Conservation (phyloP, 2,113 vertebrate genomes). For the Anser cygnoides region DNA sequence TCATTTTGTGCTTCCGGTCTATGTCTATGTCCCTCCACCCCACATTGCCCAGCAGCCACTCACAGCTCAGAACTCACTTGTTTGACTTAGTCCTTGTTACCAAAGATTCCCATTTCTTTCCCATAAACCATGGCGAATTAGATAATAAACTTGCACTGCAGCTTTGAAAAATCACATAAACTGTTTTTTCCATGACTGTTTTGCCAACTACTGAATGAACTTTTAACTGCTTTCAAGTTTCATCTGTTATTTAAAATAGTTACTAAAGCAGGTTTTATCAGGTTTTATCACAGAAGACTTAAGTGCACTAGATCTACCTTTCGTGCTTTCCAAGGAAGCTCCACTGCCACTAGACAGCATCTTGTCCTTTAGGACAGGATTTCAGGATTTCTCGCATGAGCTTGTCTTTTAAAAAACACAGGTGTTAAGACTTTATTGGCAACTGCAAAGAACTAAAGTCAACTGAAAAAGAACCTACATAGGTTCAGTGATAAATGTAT, state of each 20-base stretch:
- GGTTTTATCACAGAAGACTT: not conserved
- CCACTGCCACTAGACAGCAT: not conserved
- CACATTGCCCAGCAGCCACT: not conserved
- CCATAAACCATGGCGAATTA: not conserved
- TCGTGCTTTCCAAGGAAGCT: not conserved
- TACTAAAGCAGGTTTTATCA: not conserved
- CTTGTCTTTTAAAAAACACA: not conserved
- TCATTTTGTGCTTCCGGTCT: not conserved
- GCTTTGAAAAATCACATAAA: not conserved
- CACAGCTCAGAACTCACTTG: not conserved
- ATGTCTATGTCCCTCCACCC: not conserved
- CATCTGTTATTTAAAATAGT: not conserved
- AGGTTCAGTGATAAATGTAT: not conserved
- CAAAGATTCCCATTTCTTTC: not conserved
- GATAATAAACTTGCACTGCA: not conserved
- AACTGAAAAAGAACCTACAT: not conserved
- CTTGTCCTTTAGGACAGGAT: not conserved
- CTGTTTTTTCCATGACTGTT: not conserved
- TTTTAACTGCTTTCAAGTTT: not conserved
- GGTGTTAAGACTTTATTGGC: not conserved
- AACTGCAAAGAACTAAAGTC: not conserved
- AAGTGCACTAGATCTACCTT: not conserved
- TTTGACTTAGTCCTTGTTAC: not conserved
- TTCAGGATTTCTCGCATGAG: not conserved
- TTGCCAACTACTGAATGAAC: not conserved